Conservation (phyloP, 2,113 vertebrate genomes). For the Balaenoptera acutorostrata region DNA sequence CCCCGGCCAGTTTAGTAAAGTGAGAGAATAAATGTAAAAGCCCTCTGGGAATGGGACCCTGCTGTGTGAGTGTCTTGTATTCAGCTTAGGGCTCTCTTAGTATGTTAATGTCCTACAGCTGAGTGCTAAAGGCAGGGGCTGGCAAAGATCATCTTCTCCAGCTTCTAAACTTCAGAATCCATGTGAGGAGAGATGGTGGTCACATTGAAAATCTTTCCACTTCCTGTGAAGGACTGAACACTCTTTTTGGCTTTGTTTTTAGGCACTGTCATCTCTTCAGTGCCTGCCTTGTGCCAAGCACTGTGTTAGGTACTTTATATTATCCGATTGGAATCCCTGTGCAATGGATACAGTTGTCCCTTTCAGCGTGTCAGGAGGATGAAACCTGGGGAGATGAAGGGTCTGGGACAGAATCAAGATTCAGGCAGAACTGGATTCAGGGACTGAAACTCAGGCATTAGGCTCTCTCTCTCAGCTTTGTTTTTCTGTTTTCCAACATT, state of each 20-base stretch:
- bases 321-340: background rate
- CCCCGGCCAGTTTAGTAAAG: background rate
- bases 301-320: background rate
- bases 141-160: background rate
- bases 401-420: background rate
- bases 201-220: background rate
- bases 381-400: background rate
- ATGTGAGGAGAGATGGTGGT: background rate
- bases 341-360: background rate
- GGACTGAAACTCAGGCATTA: background rate
- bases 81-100: background rate
- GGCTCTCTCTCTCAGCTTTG: background rate
- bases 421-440: background rate
- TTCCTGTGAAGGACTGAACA: background rate
- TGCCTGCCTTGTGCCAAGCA: background rate
- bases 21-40: background rate
- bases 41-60: fast-evolving
- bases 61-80: background rate
- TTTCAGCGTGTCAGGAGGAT: background rate
- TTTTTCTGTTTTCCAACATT: background rate
- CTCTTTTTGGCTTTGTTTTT: background rate
- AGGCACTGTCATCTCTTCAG: background rate
- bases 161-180: background rate
- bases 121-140: background rate
- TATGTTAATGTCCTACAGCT: background rate